A percentile compares a stretch with the other conserved stretches of the same genome.
Evolutionary conservation across 2,888 invertebrate genomes (phyloP).

Genomic region (Erpobdella octoculata): DNA sequence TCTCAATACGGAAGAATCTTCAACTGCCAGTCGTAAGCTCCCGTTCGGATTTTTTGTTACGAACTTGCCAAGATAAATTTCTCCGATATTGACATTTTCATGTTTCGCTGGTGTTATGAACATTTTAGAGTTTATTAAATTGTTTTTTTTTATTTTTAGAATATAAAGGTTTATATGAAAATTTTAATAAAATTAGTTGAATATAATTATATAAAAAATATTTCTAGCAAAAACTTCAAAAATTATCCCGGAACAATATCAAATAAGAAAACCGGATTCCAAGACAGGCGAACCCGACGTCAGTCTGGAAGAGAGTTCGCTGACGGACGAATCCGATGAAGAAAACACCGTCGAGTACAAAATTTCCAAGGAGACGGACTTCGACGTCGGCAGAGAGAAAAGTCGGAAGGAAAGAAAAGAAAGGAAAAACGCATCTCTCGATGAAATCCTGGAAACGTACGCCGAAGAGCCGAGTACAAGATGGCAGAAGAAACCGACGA

Average conservation of each 20-base stretch:
- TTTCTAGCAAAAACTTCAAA: not conserved
- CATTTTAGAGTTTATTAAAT: not conserved
- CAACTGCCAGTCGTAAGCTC: not conserved
- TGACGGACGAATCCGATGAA: not conserved
- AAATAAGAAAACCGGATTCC: conserved; percentile 20
- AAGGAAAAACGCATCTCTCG: conserved; percentile 12
- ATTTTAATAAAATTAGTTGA: not conserved
- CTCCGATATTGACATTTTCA: not conserved
- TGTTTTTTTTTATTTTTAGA: not conserved
- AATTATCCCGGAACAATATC: conserved; percentile 17
- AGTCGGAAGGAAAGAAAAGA: conserved; percentile 21
- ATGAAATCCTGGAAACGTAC: conserved; percentile 10
- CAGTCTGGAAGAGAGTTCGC: not conserved
- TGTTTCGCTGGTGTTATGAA: not conserved
- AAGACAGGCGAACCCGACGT: conserved; percentile 11
- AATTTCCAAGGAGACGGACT: no score
- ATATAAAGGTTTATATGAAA: not conserved
- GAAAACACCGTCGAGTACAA: no score
- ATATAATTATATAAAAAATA: no score
- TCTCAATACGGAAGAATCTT: not conserved
- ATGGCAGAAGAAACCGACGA: not conserved
- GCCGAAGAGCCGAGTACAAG: conserved; percentile 13
- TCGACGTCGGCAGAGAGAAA: no score
- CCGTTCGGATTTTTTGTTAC: not conserved
- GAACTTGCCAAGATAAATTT: no score